Conservation (phyloP, 2,797 vertebrate species). For the Decapterus maruadsi region DNA sequence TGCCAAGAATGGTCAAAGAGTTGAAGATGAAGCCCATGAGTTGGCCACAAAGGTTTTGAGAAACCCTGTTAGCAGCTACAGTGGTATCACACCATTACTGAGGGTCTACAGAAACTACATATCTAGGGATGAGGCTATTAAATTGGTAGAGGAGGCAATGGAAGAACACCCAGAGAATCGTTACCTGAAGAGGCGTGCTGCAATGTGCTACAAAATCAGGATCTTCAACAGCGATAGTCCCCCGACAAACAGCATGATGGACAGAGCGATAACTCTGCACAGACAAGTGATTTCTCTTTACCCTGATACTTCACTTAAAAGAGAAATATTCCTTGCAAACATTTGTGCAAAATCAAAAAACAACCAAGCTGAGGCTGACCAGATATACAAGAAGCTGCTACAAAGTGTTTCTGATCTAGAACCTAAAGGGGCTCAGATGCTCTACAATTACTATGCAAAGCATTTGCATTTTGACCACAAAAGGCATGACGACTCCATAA, state of each 20-base stretch:
- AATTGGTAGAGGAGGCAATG: conserved; percentile 65
- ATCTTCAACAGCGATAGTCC: conserved; percentile 32
- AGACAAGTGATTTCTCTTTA: conserved; percentile 68
- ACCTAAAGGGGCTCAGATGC: conserved; percentile 32
- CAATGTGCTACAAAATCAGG: conserved; percentile 65
- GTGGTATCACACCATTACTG: conserved; percentile 52
- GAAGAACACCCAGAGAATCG: conserved; percentile 63
- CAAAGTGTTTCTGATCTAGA: conserved; percentile 28
- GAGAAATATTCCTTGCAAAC: conserved; percentile 54
- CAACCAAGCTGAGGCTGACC: conserved; percentile 41
- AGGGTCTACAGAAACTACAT: conserved; percentile 6
- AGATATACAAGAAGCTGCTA: conserved; percentile 54
- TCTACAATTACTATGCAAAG: conserved; percentile 1
- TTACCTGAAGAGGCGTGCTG: conserved; percentile 8
- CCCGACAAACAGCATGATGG: conserved; percentile 25
- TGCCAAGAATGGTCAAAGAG: neutral
- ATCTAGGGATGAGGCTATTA: conserved; percentile 49
- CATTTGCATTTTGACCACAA: neutral
- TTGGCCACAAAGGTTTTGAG: conserved; percentile 36
- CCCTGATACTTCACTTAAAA: conserved; percentile 45
- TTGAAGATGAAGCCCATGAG: conserved; percentile 19
- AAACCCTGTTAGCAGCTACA: conserved; percentile 64
- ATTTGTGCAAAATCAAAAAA: conserved; percentile 19
- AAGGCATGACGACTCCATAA: neutral
- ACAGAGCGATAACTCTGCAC: conserved; percentile 58